These are phyloP conservation scores for Erinaceus europaeus DNA, from an alignment of 2,113 vertebrate species.

Conservation along the genomic window DNA sequence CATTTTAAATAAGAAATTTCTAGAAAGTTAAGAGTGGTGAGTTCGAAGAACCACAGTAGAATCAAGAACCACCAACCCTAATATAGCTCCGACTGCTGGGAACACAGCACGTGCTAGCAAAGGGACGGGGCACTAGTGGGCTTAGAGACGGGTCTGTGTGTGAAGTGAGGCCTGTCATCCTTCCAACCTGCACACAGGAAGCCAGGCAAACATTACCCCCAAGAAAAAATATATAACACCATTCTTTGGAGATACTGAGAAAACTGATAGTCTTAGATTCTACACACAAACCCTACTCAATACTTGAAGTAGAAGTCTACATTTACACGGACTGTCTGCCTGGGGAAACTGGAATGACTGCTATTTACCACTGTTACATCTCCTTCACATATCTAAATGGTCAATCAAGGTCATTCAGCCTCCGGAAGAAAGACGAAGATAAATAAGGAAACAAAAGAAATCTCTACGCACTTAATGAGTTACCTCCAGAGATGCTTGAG, in stretches of 20 bases:
- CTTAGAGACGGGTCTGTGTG: background rate
- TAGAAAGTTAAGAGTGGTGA: too few species aligned
- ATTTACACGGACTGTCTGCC: background rate
- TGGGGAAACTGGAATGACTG: background rate
- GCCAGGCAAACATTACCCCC: too few species aligned
- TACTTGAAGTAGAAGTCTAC: background rate
- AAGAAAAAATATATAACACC: too few species aligned
- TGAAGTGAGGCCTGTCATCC: background rate
- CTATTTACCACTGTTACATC: background rate
- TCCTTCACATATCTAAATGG: background rate
- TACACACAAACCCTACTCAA: background rate
- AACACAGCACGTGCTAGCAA: background rate
- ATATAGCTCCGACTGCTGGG: background rate
- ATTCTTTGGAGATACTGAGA: background rate
- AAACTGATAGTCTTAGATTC: too few species aligned
- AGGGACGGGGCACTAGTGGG: background rate
- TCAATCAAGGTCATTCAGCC: background rate
- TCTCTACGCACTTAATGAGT: background rate
- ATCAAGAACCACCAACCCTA: background rate
- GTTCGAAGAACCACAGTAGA: background rate
- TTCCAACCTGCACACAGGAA: too few species aligned
- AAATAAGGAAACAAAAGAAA: conserved; percentile 14
- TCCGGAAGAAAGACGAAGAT: conserved; percentile 6
- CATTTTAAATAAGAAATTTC: too few species aligned
- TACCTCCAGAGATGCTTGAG: background rate